phyloP scores from a whole-genome alignment of 2,113 vertebrate genomes.

The Mungos mungo region DNA sequence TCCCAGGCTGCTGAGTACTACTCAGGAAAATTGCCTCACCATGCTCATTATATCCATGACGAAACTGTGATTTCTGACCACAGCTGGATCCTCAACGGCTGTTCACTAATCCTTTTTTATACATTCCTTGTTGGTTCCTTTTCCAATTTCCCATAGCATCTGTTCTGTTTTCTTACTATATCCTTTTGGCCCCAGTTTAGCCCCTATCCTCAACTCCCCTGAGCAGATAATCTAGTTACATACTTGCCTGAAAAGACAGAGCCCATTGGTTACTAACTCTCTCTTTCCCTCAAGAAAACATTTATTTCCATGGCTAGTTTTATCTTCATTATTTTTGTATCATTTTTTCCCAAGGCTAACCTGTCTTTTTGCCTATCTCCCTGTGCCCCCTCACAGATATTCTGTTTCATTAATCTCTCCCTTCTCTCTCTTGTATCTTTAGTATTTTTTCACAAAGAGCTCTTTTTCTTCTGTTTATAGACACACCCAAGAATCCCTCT shows the following conservation, averaged over 20 bases:
- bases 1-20: constrained; percentile 64
- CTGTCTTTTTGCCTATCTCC: constrained; percentile 6
- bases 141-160: constrained; percentile 69
- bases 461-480: constrained; percentile 16
- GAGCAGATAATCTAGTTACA: constrained; percentile 52
- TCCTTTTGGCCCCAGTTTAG: constrained; percentile 46
- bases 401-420: constrained; percentile 13
- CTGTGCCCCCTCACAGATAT: neutral
- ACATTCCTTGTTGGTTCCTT: constrained; percentile 74
- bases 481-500: constrained; percentile 16
- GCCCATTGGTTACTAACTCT: neutral
- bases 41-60: constrained; percentile 74
- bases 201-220: neutral
- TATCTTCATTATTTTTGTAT: constrained; percentile 33
- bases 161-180: constrained; percentile 61
- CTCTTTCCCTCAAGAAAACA: constrained; percentile 34
- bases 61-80: constrained; percentile 75
- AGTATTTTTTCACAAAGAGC: constrained; percentile 9
- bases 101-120: constrained; percentile 70
- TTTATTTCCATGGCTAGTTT: constrained; percentile 48
- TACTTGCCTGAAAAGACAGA: constrained; percentile 17
- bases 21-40: constrained; percentile 62
- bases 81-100: constrained; percentile 72
- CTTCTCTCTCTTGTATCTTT: constrained; percentile 8
- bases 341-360: neutral